Evolutionary conservation across 2,113 vertebrate species (phyloP).

Genomic region (Odobenus rosmarus): DNA sequence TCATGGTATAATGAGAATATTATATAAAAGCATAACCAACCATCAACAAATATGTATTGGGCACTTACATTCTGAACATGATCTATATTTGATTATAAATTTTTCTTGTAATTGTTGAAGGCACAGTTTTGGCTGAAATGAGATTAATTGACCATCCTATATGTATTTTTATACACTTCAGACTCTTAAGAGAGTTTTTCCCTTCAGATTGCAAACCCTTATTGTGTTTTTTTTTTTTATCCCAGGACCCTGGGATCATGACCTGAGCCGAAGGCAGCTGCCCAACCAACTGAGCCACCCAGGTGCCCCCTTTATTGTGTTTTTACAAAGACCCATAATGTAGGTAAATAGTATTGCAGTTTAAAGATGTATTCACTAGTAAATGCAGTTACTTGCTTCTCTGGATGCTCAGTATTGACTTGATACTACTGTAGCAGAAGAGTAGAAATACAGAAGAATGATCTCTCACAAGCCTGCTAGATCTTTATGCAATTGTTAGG

Average conservation of each 20-base stretch:
- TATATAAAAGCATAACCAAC: neutral
- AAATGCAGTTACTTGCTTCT: neutral
- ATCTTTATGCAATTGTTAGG: neutral
- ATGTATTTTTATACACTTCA: neutral
- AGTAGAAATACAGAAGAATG: neutral
- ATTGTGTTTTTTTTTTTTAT: neutral
- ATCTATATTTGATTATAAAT: neutral
- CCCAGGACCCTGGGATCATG: too few species aligned
- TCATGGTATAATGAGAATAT: slow-evolving; percentile 16
- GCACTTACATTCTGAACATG: neutral
- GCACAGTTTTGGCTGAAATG: neutral
- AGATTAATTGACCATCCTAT: neutral
- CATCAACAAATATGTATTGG: neutral
- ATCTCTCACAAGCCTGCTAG: neutral
- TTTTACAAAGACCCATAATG: neutral
- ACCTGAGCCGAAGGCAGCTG: too few species aligned
- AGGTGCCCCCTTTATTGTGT: neutral
- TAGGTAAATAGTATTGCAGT: neutral
- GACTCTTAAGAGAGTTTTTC: neutral
- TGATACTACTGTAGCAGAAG: neutral
- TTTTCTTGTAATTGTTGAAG: neutral
- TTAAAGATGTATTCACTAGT: neutral
- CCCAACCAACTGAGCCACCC: too few species aligned
- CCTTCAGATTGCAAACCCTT: neutral
- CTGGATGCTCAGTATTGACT: neutral